Conservation (phyloP, 1,140 invertebrate genomes). For the Himalopsyche phryganea region DNA sequence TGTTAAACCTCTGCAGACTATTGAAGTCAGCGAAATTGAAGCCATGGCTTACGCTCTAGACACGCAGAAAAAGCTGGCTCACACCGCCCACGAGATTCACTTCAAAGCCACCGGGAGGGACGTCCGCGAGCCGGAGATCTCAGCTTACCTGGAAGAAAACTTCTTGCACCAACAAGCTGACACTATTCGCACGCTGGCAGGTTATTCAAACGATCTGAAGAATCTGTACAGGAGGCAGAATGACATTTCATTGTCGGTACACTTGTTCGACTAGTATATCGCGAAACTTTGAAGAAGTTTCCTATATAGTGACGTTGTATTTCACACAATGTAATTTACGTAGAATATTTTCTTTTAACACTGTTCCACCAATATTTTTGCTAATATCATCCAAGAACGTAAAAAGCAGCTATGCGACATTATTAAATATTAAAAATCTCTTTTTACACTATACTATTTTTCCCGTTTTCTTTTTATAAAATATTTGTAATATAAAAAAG, state of each 20-base stretch:
- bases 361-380: too few species aligned
- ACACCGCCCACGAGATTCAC: slow-evolving; percentile 64
- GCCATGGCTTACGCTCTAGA: slow-evolving; percentile 71
- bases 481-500: too few species aligned
- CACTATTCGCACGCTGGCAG: slow-evolving; percentile 63
- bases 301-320: slow-evolving; percentile 40
- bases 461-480: too few species aligned
- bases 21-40: slow-evolving; percentile 52
- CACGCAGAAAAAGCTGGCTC: slow-evolving; percentile 67
- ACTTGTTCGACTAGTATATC: slow-evolving; percentile 74
- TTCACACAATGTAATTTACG: too few species aligned
- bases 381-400: too few species aligned
- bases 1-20: slow-evolving; percentile 46
- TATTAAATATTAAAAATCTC: too few species aligned
- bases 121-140: slow-evolving; percentile 50
- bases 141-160: slow-evolving; percentile 70
- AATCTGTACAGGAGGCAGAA: slow-evolving; percentile 56
- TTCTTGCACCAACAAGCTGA: slow-evolving; percentile 66
- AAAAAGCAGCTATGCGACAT: too few species aligned
- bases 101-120: slow-evolving; percentile 40
- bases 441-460: too few species aligned
- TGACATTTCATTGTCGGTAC: slow-evolving; percentile 62
- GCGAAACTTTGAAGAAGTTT: not conserved
- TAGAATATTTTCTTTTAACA: too few species aligned
- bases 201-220: slow-evolving; percentile 67